Evolutionary conservation across 2,797 vertebrate species (phyloP).

Genomic region (Xenopus petersii): DNA sequence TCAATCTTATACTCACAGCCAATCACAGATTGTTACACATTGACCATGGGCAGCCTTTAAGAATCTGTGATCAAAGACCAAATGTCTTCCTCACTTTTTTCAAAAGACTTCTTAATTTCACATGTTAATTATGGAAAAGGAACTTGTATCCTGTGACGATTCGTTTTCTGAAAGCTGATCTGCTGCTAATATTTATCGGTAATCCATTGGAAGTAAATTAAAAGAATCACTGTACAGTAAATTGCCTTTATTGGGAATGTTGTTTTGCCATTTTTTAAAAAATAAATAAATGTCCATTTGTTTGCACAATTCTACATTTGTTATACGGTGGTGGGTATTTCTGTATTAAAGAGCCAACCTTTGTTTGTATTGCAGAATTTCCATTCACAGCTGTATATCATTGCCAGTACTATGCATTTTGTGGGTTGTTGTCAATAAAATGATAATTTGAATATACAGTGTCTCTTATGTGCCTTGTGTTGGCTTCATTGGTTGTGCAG

Average conservation of each 20-base stretch:
- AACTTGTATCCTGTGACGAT: background rate
- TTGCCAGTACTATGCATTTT: too few relatives aligned
- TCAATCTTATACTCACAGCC: too few relatives aligned
- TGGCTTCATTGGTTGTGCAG: too few relatives aligned
- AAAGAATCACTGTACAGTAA: slow-evolving; percentile 35
- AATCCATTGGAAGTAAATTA: slow-evolving; percentile 11
- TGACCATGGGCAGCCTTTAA: background rate
- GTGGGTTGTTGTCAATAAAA: too few relatives aligned
- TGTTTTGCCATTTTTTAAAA: slow-evolving; percentile 1
- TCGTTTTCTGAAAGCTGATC: slow-evolving; percentile 9
- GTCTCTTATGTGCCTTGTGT: too few relatives aligned
- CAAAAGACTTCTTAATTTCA: too few relatives aligned
- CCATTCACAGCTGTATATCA: too few relatives aligned
- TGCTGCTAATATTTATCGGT: slow-evolving; percentile 35
- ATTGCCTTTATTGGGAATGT: slow-evolving; percentile 18
- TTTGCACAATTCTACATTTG: slow-evolving; percentile 21
- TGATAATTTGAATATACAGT: too few relatives aligned
- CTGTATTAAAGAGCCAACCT: background rate
- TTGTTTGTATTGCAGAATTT: too few relatives aligned
- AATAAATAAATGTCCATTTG: background rate
- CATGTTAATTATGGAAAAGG: too few relatives aligned
- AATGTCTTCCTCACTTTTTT: background rate
- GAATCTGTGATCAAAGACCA: background rate
- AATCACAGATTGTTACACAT: too few relatives aligned
- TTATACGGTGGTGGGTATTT: slow-evolving; percentile 9